A percentile compares a stretch with the other conserved stretches of the same genome.
phyloP scores from a whole-genome alignment of 2,797 vertebrate species.

The Spondyliosoma cantharus region DNA sequence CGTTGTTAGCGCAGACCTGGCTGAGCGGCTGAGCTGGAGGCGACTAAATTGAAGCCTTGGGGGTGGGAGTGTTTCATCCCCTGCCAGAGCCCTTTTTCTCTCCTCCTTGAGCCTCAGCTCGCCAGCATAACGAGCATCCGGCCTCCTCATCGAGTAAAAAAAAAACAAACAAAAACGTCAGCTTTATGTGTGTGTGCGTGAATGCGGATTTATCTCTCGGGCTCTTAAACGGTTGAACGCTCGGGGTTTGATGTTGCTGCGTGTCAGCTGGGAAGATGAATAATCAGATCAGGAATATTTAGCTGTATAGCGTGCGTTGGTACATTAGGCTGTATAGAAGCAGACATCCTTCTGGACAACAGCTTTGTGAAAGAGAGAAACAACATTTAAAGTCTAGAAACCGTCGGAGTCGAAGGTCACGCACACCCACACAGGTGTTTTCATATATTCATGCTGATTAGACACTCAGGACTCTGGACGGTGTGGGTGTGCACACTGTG shows the following conservation, averaged over 20 bases:
- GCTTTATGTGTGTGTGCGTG: constrained; percentile 22
- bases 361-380: constrained; percentile 12
- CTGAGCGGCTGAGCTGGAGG: constrained; percentile 57
- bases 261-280: neutral
- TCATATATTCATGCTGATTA: constrained; percentile 9
- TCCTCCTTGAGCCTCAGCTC: constrained; percentile 46
- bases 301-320: neutral
- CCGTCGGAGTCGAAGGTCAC: neutral
- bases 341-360: neutral
- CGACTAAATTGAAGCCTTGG: constrained; percentile 61
- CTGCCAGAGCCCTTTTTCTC: constrained; percentile 60
- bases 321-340: neutral
- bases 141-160: constrained; percentile 32
- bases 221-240: constrained; percentile 16
- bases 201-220: constrained; percentile 34
- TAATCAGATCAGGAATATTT: neutral
- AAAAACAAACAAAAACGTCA: constrained; percentile 29
- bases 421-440: constrained; percentile 13
- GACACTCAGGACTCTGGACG: neutral
- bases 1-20: constrained; percentile 55
- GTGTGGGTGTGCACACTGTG: neutral
- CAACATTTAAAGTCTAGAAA: constrained; percentile 13
- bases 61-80: constrained; percentile 60
- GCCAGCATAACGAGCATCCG: constrained; percentile 49
- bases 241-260: constrained; percentile 9